Evolutionary conservation across 2,113 vertebrate species (phyloP), one percentile per base, ranked within the genome.

Genomic region (Podiceps cristatus): DNA sequence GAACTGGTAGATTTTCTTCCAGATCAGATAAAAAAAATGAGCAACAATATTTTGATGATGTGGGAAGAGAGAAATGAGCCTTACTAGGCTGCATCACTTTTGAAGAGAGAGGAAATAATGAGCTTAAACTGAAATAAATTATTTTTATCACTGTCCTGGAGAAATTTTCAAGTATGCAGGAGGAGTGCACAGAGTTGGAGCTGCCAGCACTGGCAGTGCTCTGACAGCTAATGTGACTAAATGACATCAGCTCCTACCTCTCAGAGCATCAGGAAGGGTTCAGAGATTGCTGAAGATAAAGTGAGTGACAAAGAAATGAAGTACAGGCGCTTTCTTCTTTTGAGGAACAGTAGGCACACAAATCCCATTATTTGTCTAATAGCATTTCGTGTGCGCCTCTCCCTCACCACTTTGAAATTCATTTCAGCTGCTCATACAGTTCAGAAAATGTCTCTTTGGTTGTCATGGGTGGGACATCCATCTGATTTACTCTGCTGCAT

Each of bases 281-380:
- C 88, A 74, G 93, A 72, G 66, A 88, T 72, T 78, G 88, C 92
- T 96, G 87, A 96, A 96, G 75, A 95, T 77, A 96, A 98, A 97
- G 97, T 3, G 13, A 93, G 85, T 96, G 80, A 66, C 77, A 93
- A 94, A 77, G 37, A 91, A 97, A 90, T 93, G 20, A 66, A 75
- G 71, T 73, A 33, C 40, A 72, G 44, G 84, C 53, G 6, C 75
- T 93, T 86, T 94, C 58, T 83, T 92, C 58, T 96, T 93, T 94
- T 69, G 66, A 96, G 74, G 74, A 56, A 44, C 59, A 52, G 29
- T 20, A 83, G 79, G 71, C 85, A 83, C 31, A 68, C 47, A 97
- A 95, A 97, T 95, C 68, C 69, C 52, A 90, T 96, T 97, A 95
- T 96, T 97, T 77, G 97, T 95, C 80, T 91, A 95, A 93, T 72